A percentile compares a stretch with the other conserved stretches of the same genome.
Conservation (phyloP, 2,888 invertebrate genomes). For the Vesta saturnalis region DNA sequence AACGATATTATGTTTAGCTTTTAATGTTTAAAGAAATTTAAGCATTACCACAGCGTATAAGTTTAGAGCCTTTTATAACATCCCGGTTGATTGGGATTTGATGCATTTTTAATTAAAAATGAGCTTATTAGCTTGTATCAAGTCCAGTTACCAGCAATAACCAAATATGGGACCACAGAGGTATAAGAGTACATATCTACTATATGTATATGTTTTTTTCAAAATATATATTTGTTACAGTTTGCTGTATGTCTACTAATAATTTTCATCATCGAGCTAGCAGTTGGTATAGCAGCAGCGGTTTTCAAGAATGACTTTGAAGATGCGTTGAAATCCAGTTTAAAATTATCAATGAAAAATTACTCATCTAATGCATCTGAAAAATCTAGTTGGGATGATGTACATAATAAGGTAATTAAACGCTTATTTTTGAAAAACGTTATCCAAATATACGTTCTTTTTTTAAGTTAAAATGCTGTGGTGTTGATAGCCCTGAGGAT, state of each 20-base stretch:
- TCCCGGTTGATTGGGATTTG: too few relatives aligned
- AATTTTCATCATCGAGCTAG: conserved; percentile 85
- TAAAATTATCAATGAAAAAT: conserved; percentile 68
- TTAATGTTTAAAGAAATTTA: too few relatives aligned
- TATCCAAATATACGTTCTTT: background rate
- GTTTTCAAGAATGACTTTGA: conserved; percentile 80
- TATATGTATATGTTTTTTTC: background rate
- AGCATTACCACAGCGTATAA: too few relatives aligned
- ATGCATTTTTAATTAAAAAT: background rate
- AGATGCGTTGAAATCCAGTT: conserved; percentile 71
- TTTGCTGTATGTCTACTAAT: conserved; percentile 81
- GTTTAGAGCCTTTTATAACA: too few relatives aligned
- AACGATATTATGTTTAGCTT: too few relatives aligned
- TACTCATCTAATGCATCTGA: conserved; percentile 71
- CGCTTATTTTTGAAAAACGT: conserved; percentile 3
- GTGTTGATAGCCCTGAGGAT: conserved; percentile 55
- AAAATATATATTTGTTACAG: conserved; percentile 63
- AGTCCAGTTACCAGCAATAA: too few relatives aligned
- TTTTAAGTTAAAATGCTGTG: conserved; percentile 65
- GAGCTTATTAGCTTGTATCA: too few relatives aligned
- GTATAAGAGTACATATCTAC: background rate
- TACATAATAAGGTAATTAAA: conserved; percentile 70
- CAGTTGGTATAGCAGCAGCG: conserved; percentile 87
- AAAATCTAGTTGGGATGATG: conserved; percentile 76
- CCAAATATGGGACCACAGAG: background rate